Conservation (phyloP, 2,797 vertebrate species). For the Tympanoctomys barrerae region DNA sequence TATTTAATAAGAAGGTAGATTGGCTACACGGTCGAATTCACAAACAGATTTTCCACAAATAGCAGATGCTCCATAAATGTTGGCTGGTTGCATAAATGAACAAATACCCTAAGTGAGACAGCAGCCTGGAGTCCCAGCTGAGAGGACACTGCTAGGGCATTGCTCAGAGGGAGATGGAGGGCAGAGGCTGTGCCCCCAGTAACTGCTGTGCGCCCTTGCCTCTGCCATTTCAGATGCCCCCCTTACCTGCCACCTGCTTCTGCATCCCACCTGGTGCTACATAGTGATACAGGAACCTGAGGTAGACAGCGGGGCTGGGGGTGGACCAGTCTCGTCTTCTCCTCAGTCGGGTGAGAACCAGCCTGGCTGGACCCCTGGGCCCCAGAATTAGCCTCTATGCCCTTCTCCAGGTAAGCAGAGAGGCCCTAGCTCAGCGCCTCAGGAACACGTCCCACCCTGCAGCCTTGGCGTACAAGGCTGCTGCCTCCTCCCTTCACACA, state of each 20-base stretch:
- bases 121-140: conserved; percentile 42
- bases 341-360: background rate
- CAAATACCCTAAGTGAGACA: conserved; percentile 57
- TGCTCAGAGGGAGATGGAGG: background rate
- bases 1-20: conserved; percentile 71
- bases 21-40: conserved; percentile 67
- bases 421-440: background rate
- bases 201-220: background rate
- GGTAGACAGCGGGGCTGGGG: background rate
- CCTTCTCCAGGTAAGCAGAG: too few relatives aligned
- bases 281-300: background rate
- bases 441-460: background rate
- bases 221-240: background rate
- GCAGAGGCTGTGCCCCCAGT: rapidly evolving
- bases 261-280: background rate
- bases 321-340: background rate
- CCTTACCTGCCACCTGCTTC: background rate
- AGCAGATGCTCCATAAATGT: conserved; percentile 74
- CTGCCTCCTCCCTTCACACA: background rate
- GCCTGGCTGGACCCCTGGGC: background rate
- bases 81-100: conserved; percentile 64
- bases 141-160: background rate
- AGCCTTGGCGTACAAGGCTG: background rate
- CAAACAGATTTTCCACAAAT: conserved; percentile 77
- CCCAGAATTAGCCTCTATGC: background rate